Evolutionary conservation across 2,888 invertebrate species (phyloP), one percentile per base, ranked within the genome.

Genomic region (Dorcus parallelipipedus): DNA sequence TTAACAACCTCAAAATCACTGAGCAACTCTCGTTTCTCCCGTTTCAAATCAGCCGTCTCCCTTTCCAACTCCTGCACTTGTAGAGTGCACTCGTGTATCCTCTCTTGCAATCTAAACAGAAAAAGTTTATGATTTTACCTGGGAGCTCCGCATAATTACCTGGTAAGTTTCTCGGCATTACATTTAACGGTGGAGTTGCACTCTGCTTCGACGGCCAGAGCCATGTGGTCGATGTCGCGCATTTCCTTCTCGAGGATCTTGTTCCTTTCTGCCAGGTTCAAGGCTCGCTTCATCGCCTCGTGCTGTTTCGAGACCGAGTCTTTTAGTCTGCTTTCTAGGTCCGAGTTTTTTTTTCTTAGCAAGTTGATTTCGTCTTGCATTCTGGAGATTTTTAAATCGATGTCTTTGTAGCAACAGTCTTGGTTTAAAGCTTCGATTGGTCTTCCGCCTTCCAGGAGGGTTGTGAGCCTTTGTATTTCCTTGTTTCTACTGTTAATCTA

Each of bases 251-350:
- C 86, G 52, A 92, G 74, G 57, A 79, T 79, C 71, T 85, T 85
- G 69, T 91, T 91, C 67, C 86, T 83, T 64, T 89, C 88, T n/a
- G 90, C 89, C 53, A 91, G 80, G 69, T 81, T 81, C 45, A 91
- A 77, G 4, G 91, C 91, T 64, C 88, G 80, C 47, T 87, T 80
- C 90, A 91, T 91, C 3, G 91, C 92, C 73, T 91, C 91, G 75
- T 92, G 92, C 70, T 89, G 88, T 69, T 87, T 88, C 54, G 82
- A 80, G 58, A 88, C 73, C 17, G 85, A 80, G 64, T 82, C 85
- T 76, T 80, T 80, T 7, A 83, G 69, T 77, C 84, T 79, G 40
- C 77, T 71, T 55, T 86, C 83, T 69, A 87, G 79, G 61, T 80
- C 76, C 50, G 76, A 75, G 77, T 89, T 89, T 38, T 85, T 80